Conservation (phyloP, 2,888 invertebrate genomes). For the Macrophya annulata region DNA sequence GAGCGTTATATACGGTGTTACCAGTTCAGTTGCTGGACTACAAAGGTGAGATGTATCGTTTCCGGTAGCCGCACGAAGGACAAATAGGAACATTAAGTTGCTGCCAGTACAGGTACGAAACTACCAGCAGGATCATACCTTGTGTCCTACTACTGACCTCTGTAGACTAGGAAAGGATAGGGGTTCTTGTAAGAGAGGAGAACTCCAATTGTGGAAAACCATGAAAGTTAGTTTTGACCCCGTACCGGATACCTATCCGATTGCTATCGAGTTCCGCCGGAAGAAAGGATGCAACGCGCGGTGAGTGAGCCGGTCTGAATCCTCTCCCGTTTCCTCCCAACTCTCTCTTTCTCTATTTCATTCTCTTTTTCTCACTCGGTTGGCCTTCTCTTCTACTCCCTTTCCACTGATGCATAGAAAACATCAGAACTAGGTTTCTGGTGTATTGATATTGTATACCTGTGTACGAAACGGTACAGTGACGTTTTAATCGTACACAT, state of each 20-base stretch:
- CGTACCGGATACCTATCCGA: constrained; percentile 69
- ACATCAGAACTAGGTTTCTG: constrained; percentile 3
- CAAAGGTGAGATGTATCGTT: constrained; percentile 67
- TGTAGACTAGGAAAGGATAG: not conserved
- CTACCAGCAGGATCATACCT: not conserved
- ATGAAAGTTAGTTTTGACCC: constrained; percentile 53
- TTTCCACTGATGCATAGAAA: not conserved
- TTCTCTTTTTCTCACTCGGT: not conserved
- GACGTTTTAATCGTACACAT: not conserved
- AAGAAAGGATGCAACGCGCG: constrained; percentile 72
- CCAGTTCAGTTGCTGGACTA: not conserved
- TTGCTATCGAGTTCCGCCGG: constrained; percentile 77
- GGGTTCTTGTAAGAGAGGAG: not conserved
- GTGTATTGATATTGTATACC: not conserved
- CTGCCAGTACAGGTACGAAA: constrained; percentile 63
- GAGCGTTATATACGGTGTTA: not conserved
- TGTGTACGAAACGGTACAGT: not conserved
- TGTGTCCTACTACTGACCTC: constrained; percentile 19
- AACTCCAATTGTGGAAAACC: constrained; percentile 13
- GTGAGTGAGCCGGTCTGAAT: constrained; percentile 57
- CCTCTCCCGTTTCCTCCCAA: constrained; percentile 56
- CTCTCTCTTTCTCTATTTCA: not conserved
- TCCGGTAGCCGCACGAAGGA: constrained; percentile 73
- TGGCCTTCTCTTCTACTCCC: not conserved
- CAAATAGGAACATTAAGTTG: constrained; percentile 78